Evolutionary conservation across 92 coral and sea anemone species (phyloP).

Genomic region (Plumapathes pennacea): DNA sequence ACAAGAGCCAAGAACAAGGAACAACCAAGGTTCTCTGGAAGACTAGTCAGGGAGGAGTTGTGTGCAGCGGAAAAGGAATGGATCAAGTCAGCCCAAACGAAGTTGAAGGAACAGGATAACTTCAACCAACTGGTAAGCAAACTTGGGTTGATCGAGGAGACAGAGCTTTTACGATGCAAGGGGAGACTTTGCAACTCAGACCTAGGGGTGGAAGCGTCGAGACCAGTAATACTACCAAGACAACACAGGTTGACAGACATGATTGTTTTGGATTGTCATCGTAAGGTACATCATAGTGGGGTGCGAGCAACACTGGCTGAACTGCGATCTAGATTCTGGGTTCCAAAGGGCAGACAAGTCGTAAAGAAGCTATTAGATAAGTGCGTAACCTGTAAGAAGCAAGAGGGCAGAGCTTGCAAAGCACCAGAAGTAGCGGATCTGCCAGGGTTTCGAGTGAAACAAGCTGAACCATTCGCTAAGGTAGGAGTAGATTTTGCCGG

Average conservation of each 20-base stretch:
- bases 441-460: constrained; percentile 28
- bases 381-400: constrained; percentile 30
- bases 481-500: constrained; percentile 43
- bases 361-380: constrained; percentile 21
- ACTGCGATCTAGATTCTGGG: constrained; percentile 43
- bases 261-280: constrained; percentile 24
- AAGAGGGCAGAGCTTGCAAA: constrained; percentile 5
- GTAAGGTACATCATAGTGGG: constrained; percentile 44
- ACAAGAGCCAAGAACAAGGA: not conserved
- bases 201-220: constrained; percentile 20
- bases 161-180: constrained; percentile 10
- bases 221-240: constrained; percentile 29
- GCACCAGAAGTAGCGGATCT: constrained; percentile 13
- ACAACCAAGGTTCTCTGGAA: not conserved
- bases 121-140: constrained; percentile 27
- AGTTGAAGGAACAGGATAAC: constrained; percentile 17
- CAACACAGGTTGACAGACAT: constrained; percentile 13
- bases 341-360: constrained; percentile 47
- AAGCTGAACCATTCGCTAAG: constrained; percentile 25
- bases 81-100: constrained; percentile 22
- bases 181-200: constrained; percentile 37
- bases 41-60: constrained; percentile 8
- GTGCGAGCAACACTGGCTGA: constrained; percentile 44
- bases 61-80: constrained; percentile 28
- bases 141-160: constrained; percentile 15